A percentile compares a stretch with the other conserved stretches of the same genome.
Evolutionary conservation across 2,797 vertebrate species (phyloP).

Genomic region (Poliocrania exsul): DNA sequence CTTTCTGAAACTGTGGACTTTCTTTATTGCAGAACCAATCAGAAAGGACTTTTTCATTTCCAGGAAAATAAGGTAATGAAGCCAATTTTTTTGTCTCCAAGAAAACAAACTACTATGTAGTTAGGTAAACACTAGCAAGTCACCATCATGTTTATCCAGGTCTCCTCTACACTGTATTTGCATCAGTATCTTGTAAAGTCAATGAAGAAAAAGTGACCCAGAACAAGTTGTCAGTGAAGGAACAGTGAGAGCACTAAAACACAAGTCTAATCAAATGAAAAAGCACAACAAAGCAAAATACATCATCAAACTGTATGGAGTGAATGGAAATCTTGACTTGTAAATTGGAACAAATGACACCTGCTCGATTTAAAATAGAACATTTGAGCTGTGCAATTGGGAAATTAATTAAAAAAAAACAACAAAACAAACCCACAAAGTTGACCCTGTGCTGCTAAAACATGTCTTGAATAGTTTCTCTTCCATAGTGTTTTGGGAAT

Average conservation of each 20-base stretch:
- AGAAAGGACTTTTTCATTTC: neutral
- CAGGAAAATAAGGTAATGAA: neutral
- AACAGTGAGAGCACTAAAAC: neutral
- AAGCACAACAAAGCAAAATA: neutral
- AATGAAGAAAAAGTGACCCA: neutral
- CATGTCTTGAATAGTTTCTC: neutral
- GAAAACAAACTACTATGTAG: neutral
- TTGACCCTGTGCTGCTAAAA: neutral
- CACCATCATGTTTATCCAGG: neutral
- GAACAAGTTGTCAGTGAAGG: neutral
- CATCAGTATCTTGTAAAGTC: neutral
- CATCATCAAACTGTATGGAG: neutral
- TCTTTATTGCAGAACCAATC: neutral
- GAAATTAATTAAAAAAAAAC: neutral
- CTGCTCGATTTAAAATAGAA: neutral
- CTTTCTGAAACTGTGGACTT: neutral
- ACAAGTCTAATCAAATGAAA: neutral
- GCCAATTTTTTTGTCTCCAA: neutral
- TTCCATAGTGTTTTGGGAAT: neutral
- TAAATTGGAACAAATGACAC: neutral
- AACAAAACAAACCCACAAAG: rapidly evolving
- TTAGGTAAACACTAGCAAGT: neutral
- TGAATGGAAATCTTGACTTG: neutral
- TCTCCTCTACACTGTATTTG: neutral
- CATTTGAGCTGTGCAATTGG: neutral